Evolutionary conservation across 1,140 invertebrate genomes (phyloP).

Genomic region (Caerostris darwini): DNA sequence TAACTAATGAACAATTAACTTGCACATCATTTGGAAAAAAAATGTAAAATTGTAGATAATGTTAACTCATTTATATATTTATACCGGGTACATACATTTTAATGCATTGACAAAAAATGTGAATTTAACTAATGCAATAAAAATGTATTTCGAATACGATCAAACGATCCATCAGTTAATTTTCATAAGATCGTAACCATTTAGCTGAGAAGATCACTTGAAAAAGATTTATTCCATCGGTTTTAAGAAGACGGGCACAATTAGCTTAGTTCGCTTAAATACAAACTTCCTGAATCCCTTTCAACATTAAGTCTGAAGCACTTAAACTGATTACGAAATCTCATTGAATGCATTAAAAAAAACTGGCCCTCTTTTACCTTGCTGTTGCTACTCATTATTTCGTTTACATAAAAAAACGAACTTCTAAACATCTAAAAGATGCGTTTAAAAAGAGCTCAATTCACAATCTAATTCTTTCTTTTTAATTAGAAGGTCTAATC

Average conservation of each 20-base stretch:
- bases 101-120: too few species aligned
- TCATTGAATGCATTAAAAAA: constrained; percentile 52
- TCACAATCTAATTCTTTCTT: constrained; percentile 66
- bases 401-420: constrained; percentile 64
- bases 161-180: not conserved
- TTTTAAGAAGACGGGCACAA: not conserved
- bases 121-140: too few species aligned
- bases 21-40: too few species aligned
- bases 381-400: constrained; percentile 64
- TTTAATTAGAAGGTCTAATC: constrained; percentile 74
- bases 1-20: too few species aligned
- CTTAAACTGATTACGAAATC: constrained; percentile 68
- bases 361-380: constrained; percentile 43
- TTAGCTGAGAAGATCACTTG: not conserved
- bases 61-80: too few species aligned
- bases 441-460: constrained; percentile 69
- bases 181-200: constrained; percentile 27
- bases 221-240: constrained; percentile 21
- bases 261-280: constrained; percentile 43
- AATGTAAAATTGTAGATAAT: too few species aligned
- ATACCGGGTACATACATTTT: too few species aligned
- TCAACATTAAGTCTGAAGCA: constrained; percentile 38
- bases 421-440: constrained; percentile 73
- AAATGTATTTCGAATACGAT: not conserved
- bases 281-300: constrained; percentile 52